Conservation (phyloP, 1,140 invertebrate genomes). For the Caenorhabditis tropicalis region DNA sequence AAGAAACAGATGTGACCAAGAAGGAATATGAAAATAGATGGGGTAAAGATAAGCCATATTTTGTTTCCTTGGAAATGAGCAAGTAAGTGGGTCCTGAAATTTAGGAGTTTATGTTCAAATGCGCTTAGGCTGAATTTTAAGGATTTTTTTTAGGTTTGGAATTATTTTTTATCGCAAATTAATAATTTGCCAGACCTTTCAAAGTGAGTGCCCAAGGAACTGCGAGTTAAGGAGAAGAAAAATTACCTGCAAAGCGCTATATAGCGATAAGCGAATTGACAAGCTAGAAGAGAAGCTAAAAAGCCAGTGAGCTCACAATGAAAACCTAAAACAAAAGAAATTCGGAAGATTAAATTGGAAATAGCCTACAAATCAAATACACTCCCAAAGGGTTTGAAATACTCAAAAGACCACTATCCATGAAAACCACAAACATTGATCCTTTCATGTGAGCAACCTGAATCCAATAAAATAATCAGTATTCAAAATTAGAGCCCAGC, state of each 20-base stretch:
- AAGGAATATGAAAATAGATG: not conserved
- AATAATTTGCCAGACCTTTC: no score
- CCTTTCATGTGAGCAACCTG: slow-evolving; percentile 22
- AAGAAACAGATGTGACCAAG: slow-evolving; percentile 7
- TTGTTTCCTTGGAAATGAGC: not conserved
- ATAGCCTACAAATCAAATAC: not conserved
- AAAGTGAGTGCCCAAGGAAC: no score
- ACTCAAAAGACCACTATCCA: slow-evolving; percentile 6
- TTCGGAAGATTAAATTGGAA: not conserved
- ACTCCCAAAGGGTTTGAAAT: not conserved
- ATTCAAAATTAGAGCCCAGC: not conserved
- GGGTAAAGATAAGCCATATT: not conserved
- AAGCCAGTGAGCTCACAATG: slow-evolving; percentile 4
- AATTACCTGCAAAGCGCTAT: slow-evolving; percentile 3
- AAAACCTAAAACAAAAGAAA: not conserved
- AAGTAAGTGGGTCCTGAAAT: not conserved
- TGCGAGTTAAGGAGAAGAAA: no score
- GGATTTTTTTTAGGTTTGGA: no score
- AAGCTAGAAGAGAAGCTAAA: not conserved
- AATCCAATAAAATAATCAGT: not conserved
- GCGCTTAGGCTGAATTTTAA: no score
- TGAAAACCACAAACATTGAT: slow-evolving; percentile 16
- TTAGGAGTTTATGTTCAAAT: no score
- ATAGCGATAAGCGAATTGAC: not conserved
- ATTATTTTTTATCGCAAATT: no score